phyloP scores from a whole-genome alignment of 2,888 invertebrate species.

The Diploptera punctata region DNA sequence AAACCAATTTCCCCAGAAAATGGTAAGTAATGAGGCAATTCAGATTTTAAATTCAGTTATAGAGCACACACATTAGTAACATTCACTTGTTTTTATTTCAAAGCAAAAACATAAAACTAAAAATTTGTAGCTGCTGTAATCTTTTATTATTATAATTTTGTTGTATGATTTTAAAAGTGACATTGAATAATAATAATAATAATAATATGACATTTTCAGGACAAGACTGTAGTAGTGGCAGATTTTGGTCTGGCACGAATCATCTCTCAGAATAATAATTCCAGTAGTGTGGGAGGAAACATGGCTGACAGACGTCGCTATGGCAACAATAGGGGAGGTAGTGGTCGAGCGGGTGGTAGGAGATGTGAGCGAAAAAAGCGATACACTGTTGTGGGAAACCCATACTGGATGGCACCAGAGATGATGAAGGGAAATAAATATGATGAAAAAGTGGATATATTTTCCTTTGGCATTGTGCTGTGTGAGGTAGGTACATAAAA shows the following conservation, averaged over 20 bases:
- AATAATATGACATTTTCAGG: no score
- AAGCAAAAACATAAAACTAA: no score
- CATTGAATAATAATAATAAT: no score
- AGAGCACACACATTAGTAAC: no score
- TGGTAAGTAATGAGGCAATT: no score
- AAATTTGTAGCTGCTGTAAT: no score
- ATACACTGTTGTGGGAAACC: conserved; percentile 96
- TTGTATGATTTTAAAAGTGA: no score
- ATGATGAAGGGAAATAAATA: conserved; percentile 98
- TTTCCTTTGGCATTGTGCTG: conserved; percentile 93
- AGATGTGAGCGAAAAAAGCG: conserved; percentile 78
- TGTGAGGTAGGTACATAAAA: no score
- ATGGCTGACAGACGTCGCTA: conserved; percentile 50
- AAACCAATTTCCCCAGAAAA: no score
- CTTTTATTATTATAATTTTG: no score
- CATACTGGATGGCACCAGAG: conserved; percentile 99
- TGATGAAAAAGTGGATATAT: conserved; percentile 95
- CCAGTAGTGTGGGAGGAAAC: conserved; percentile 18
- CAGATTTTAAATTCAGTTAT: no score
- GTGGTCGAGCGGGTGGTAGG: conserved; percentile 54
- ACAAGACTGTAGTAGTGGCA: conserved; percentile 92
- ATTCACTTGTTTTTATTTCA: no score
- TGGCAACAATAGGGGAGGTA: conserved; percentile 49
- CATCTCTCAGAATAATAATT: conserved; percentile 56
- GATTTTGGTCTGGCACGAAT: conserved; percentile 94